Evolutionary conservation across 2,113 vertebrate genomes (phyloP).

Genomic region (Ifrita kowaldi): DNA sequence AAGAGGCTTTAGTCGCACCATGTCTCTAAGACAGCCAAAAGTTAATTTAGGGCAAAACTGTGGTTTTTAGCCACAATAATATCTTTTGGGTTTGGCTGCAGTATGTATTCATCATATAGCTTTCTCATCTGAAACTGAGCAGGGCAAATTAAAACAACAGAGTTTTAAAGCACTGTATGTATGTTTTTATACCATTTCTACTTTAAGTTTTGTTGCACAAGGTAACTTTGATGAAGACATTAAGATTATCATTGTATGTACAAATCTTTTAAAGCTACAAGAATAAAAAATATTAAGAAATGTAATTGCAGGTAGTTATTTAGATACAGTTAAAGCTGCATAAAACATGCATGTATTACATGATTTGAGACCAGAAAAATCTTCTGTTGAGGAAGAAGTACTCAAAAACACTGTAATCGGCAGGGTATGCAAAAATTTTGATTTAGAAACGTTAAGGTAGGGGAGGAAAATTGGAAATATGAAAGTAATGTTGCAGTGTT

Average conservation of each 20-base stretch:
- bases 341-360: background rate
- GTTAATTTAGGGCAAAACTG: slow-evolving; percentile 71
- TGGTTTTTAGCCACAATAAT: background rate
- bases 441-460: background rate
- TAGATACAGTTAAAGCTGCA: background rate
- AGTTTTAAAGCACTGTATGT: background rate
- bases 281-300: background rate
- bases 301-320: background rate
- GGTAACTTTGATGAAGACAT: background rate
- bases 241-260: background rate
- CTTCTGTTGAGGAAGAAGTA: background rate
- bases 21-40: slow-evolving; percentile 77
- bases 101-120: slow-evolving; percentile 74
- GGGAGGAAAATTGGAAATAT: background rate
- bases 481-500: background rate
- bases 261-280: background rate
- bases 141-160: background rate
- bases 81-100: slow-evolving; percentile 63
- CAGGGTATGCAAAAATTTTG: background rate
- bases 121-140: slow-evolving; percentile 75
- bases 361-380: background rate
- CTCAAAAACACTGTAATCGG: background rate
- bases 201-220: background rate
- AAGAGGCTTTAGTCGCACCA: slow-evolving; percentile 78
- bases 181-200: background rate